Evolutionary conservation across 2,797 vertebrate genomes (phyloP), one percentile per base, ranked within the genome.

Genomic region (Salmo trutta): DNA sequence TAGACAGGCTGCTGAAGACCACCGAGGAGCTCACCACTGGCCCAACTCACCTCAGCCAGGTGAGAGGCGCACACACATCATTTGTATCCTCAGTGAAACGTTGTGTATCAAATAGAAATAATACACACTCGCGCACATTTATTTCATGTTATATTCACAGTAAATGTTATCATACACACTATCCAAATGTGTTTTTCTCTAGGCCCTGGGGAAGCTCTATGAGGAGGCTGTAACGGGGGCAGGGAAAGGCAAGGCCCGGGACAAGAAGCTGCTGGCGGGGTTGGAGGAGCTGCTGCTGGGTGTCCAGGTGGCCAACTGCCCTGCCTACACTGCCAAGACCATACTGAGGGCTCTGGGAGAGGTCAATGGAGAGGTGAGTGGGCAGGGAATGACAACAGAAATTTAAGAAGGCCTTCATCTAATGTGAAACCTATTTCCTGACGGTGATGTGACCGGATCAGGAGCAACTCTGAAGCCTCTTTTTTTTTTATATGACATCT

Each of bases 11-110:
- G 65, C 89, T 95, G 67, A 90, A 89, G 81, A 95, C 92, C 52
- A 85, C 91, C 0, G 98, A 99, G 81, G 98, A 99, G 88, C 92
- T 99, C 73, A 27, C 95, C 4, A 95, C 97, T 5, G 98, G 99
- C 82, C 90, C 93, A 7, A 79, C 90, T 0, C 97, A 96, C 15
- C 71, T 98, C 78, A 88, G 86, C 82, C 95, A 95, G 93, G 97
- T 99, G 73, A 85, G 79, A 27, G 1, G 33, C 5, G 19, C n/a
- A 41, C 52, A 70, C 17, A 7, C 27, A 2, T 27, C 10, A 47
- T 12, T 14, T 47, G 41, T 47, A 47, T 12, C 41, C 41, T 47
- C 41, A 47, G 14, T 47, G 10, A 47, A 47, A 47, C 10, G 2
- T 47, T 47, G 41, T 12, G 41, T 47, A 47, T 47, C 41, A 47